phyloP scores from a whole-genome alignment of 1,140 invertebrate species.

The Micrasema minimum region DNA sequence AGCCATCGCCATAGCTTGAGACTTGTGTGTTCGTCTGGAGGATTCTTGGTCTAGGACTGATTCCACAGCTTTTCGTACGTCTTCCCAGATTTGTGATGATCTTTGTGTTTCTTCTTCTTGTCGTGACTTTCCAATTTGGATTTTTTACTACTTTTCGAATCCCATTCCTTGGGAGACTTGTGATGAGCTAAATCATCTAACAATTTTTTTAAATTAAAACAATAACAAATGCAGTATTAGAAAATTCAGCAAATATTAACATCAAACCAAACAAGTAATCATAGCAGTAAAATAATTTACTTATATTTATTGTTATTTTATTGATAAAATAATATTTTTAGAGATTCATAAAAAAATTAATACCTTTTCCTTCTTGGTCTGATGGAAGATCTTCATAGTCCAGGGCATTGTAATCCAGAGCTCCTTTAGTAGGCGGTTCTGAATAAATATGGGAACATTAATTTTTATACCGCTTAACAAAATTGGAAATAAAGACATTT shows the following conservation, averaged over 20 bases:
- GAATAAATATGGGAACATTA: constrained; percentile 7
- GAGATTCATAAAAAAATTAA: constrained; percentile 5
- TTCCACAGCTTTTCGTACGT: not conserved
- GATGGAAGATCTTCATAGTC: constrained; percentile 60
- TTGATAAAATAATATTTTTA: no score
- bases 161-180: constrained; percentile 19
- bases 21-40: constrained; percentile 49
- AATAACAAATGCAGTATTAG: not conserved
- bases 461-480: no score
- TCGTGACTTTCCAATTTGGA: not conserved
- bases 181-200: not conserved
- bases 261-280: no score
- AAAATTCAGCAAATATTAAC: no score
- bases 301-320: no score
- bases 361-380: constrained; percentile 49
- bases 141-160: constrained; percentile 15
- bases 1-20: constrained; percentile 61
- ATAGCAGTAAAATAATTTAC: no score
- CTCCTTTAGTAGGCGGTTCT: constrained; percentile 38
- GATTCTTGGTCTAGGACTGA: constrained; percentile 16
- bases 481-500: no score
- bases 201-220: no score
- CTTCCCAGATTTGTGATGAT: constrained; percentile 12
- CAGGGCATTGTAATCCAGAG: constrained; percentile 63
- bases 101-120: constrained; percentile 10